Evolutionary conservation across 2,797 vertebrate genomes (phyloP), one percentile per base, ranked within the genome.

Genomic region (Epinephelus coioides): DNA sequence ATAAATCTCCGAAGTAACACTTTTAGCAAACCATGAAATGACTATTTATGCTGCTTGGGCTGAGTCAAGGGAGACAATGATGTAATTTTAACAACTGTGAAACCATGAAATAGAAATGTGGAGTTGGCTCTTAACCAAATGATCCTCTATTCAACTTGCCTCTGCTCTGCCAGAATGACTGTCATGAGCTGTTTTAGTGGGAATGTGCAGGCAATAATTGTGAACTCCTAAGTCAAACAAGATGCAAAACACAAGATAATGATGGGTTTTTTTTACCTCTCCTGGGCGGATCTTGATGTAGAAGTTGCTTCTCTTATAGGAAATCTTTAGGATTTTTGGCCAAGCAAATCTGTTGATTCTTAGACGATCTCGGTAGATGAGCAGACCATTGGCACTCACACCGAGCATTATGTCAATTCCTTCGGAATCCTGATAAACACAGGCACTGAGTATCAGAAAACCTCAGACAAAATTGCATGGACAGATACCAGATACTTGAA

Each of bases 301-400:
- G 94, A 99, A 99, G 95, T 99, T 99, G 94, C 98, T 99, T 90
- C 98, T 97, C 79, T 99, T 99, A 76, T 99, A 99, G 21, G 98
- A 99, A 84, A 99, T 99, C 94, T 99, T 99, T 56, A 99, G 97
- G 89, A 99, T 99, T 93, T 99, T 99, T 64, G 98, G 98, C 98
- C 98, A 99, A 86, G 98, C 98, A 0, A 99, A 99, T 13, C 98
- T 97, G 87, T 99, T 99, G 94, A 99, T 99, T 85, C 98, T 95
- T 80, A 99, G 95, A 4, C 98, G 96, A 92, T 99, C 98, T 85
- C 98, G 95, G 93, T 99, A 99, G 92, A 99, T 98, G 54, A 99
- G 96, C 57, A 99, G 96, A 49, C 98, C 98, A 0, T 98, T 99
- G 92, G 98, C 98, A 2, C 98, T 99, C 78, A 99, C 98, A 0